Base-by-base conservation (phyloP, 2,797 vertebrate species). In the Lemur catta region DNA sequence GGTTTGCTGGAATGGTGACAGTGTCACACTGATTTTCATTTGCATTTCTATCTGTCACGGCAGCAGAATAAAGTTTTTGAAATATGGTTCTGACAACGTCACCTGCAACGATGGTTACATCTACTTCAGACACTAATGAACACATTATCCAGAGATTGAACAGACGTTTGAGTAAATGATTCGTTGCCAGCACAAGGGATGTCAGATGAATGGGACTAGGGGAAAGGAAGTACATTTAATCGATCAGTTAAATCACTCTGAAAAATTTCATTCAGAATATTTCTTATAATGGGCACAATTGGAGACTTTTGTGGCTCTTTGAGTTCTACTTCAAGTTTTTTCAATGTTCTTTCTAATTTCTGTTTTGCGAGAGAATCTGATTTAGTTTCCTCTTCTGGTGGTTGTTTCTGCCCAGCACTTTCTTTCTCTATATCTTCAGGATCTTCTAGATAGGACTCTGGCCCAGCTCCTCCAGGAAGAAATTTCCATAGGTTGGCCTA, bases 201-300 rank as follows among this genome's bases (percentile, higher is more conserved):
- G 72, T 67, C 89, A 72, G 12, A 28, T 80, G 89, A 87, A 74
- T 46, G 78, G 41, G 55, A 48, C 7, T 46, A 35, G 41, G 79
- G 10, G 57, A 82, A 26, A 84, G 59, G 43, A 79, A 55, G 57
- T 74, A 91, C 11, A 33, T 67, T 94, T 81, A 95, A 67, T 72
- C 52, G 81, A 81, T 67, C 48, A 35, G 84, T 71, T 92, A 96
- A 89, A 80, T 71, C 55, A 86, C 50, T 87, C 43, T 38, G 71
- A 90, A 91, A 96, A 88, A 59, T 88, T 91, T 91, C 79, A 26
- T 82, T 94, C 59, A 97, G 81, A 96, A 89, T 96, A 76, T 89
- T 94, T 96, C 88, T 94, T 81, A 96, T 59, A 92, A 94, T 86
- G 46, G 65, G 76, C 55, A 91, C 24, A 76, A 82, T 1, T 48